A percentile compares a stretch with the other conserved stretches of the same genome.
Conservation (phyloP, 2,888 invertebrate genomes). For the Nephrotoma guestfalica region DNA sequence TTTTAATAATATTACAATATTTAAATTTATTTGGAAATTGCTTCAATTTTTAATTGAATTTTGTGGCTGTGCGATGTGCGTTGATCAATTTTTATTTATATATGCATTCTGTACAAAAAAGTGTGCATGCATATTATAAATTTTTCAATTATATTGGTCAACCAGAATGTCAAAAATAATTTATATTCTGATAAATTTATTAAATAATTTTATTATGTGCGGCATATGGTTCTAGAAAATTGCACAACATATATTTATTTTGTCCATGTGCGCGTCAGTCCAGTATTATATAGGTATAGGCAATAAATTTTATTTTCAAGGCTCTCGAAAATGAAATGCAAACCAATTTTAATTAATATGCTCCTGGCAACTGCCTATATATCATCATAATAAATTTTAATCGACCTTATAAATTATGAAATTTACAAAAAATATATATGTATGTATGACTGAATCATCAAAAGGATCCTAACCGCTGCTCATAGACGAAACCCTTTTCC, state of each 20-base stretch:
- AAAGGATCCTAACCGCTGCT: neutral
- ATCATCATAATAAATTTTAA: neutral
- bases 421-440: neutral
- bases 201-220: neutral
- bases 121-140: neutral
- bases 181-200: neutral
- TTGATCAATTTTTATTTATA: neutral
- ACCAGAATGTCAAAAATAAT: neutral
- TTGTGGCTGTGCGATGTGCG: neutral
- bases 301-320: neutral
- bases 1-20: neutral
- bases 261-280: neutral
- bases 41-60: neutral
- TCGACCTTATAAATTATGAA: neutral
- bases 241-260: neutral
- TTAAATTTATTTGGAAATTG: neutral
- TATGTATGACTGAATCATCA: neutral
- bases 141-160: neutral
- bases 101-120: neutral
- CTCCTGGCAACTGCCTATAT: neutral
- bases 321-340: neutral
- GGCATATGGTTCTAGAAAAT: neutral
- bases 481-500: neutral
- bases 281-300: neutral
- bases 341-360: neutral